A percentile compares a stretch with the other conserved stretches of the same genome.
Evolutionary conservation across 2,797 vertebrate species (phyloP).

Genomic region (Gymnodraco acuticeps): DNA sequence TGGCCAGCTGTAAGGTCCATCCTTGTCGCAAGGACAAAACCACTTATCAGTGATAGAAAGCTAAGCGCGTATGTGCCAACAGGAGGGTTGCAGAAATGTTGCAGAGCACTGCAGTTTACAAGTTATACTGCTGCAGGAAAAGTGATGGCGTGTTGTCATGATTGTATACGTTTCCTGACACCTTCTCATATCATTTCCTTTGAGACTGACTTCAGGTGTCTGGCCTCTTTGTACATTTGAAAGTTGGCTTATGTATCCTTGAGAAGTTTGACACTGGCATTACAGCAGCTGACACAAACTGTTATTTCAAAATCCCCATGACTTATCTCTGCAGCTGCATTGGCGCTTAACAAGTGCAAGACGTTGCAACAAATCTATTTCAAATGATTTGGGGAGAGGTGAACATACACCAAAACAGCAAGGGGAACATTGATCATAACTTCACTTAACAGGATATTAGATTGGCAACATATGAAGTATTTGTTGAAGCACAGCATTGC

Average conservation of each 20-base stretch:
- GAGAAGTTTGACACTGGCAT: slow-evolving; percentile 11
- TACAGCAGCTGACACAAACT: slow-evolving; percentile 36
- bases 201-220: slow-evolving; percentile 18
- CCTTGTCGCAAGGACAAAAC: slow-evolving; percentile 62
- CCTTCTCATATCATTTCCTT: slow-evolving; percentile 23
- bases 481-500: neutral
- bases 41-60: slow-evolving; percentile 67
- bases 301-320: no score
- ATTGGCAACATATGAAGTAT: neutral
- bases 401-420: neutral
- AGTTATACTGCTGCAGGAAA: slow-evolving; percentile 28
- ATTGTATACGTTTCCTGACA: neutral
- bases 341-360: slow-evolving; percentile 2
- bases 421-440: neutral
- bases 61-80: slow-evolving; percentile 37
- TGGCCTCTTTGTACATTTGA: slow-evolving; percentile 18
- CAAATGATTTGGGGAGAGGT: neutral
- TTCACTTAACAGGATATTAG: neutral
- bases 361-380: slow-evolving; percentile 2
- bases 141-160: slow-evolving; percentile 12
- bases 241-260: slow-evolving; percentile 22
- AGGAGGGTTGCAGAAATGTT: slow-evolving; percentile 41
- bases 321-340: neutral
- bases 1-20: slow-evolving; percentile 59
- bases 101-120: slow-evolving; percentile 36